A percentile compares a stretch with the other conserved stretches of the same genome.
Conservation (phyloP, 2,797 vertebrate species). For the Babyrousa celebensis region DNA sequence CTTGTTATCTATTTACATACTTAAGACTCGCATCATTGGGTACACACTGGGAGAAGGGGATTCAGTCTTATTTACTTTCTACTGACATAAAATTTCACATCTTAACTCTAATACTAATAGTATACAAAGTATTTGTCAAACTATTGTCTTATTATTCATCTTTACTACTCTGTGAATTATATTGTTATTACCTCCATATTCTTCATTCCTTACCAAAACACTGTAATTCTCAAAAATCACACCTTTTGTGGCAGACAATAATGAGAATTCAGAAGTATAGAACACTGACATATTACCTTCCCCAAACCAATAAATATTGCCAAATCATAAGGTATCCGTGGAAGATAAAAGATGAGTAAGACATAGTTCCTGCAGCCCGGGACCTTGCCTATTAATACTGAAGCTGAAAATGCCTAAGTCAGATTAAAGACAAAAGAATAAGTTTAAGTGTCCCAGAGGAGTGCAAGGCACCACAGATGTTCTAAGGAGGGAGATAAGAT, state of each 20-base stretch:
- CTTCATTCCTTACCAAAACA: background rate
- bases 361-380: background rate
- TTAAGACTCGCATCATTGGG: slow-evolving; percentile 14
- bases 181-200: background rate
- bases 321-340: background rate
- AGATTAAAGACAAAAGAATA: background rate
- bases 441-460: background rate
- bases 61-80: slow-evolving; percentile 7
- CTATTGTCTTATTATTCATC: slow-evolving; percentile 9
- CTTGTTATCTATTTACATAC: background rate
- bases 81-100: slow-evolving; percentile 33
- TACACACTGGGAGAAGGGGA: background rate
- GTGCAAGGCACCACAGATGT: background rate
- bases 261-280: background rate
- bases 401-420: background rate
- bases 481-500: background rate
- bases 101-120: background rate
- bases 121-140: background rate
- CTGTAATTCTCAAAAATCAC: background rate
- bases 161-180: background rate
- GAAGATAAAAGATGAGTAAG: background rate
- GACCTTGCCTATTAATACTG: background rate
- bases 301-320: background rate
- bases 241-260: background rate
- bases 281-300: background rate